phyloP scores from a whole-genome alignment of 64 coral and sea anemone species.

The Stichodactyla mertensii region DNA sequence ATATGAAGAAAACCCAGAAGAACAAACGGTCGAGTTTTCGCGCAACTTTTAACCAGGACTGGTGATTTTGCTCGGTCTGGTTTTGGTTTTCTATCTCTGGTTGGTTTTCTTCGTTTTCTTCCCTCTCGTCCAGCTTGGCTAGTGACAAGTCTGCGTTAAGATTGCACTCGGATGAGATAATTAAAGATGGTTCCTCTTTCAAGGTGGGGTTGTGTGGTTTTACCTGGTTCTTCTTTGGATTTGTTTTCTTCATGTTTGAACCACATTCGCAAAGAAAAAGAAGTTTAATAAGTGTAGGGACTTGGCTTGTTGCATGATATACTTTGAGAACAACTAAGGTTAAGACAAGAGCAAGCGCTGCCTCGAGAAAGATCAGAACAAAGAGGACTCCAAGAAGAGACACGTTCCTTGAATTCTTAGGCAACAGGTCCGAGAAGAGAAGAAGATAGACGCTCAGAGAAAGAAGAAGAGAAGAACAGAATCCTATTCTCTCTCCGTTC shows the following conservation, averaged over 20 bases:
- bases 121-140: background rate
- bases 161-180: background rate
- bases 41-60: background rate
- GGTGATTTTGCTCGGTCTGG: background rate
- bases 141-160: background rate
- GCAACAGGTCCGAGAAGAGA: slow-evolving; percentile 41
- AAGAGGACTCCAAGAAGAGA: background rate
- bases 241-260: background rate
- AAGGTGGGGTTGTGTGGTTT: background rate
- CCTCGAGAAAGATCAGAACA: background rate
- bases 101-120: background rate
- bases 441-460: slow-evolving; percentile 59
- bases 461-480: slow-evolving; percentile 51
- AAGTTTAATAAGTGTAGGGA: background rate
- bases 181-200: background rate
- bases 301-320: background rate
- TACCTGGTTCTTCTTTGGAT: background rate
- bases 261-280: background rate
- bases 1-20: background rate
- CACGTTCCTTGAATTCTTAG: background rate
- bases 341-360: background rate
- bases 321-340: background rate
- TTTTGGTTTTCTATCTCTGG: background rate
- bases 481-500: slow-evolving; percentile 59
- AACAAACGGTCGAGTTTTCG: background rate